Evolutionary conservation across 2,888 invertebrate genomes (phyloP), one percentile per base, ranked within the genome.

Genomic region (Tiphia femorata): DNA sequence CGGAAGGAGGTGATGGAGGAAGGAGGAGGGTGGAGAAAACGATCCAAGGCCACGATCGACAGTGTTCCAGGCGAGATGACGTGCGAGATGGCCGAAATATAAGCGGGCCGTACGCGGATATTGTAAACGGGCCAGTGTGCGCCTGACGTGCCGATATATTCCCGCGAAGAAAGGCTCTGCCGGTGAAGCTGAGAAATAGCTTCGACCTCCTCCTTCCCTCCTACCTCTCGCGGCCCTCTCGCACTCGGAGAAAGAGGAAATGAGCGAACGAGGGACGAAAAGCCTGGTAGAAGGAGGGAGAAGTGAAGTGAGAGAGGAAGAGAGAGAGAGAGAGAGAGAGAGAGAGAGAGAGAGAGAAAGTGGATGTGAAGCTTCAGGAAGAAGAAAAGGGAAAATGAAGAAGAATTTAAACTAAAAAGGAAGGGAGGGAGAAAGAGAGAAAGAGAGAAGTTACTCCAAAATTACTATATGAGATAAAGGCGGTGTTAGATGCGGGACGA

Each of bases 161-260:
- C 77, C 69, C 71, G 65, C 74, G 76, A 81, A 81, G 80, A 81
- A 82, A 81, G 75, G 79, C 78, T 78, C 81, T 82, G 82, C 76
- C 68, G 73, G 58, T 82, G 82, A 82, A 82, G 80, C 82, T 82
- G 81, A 82, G 81, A 80, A 82, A 82, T 81, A 80, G 81, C 80
- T 76, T 61, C 25, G 33, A 16, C 41, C 41, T 33, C 40, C 42
- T 35, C 21, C 16, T 23, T n/a, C 40, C 35, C 23, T 33, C 14
- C n/a, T 35, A n/a, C 10, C 37, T 33, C 41, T 21, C 12, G 20
- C 41, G 10, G n/a, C 21, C 41, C 41, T 40, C 40, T 3, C 40
- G 21, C 23, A 25, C 19, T 46, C 38, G 12, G 12, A n/a, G 33
- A 33, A 14, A 33, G 33, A 14, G 33, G 33, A 14, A 33, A 33